These are phyloP conservation scores for Brachylomia viminalis DNA, from an alignment of 2,888 invertebrate species.

Conservation along the genomic window DNA sequence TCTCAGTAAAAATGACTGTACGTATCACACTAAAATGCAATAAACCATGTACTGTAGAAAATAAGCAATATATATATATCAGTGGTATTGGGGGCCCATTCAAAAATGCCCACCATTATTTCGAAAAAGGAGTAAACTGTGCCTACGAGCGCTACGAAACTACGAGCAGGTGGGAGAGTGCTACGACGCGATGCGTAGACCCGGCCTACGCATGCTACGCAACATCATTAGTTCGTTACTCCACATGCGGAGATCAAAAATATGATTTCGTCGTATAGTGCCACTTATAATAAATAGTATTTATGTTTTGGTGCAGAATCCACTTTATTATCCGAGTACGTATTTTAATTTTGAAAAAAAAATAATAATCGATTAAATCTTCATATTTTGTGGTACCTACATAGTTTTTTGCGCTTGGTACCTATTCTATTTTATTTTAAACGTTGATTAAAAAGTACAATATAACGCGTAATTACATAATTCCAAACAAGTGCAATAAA, in stretches of 20 bases:
- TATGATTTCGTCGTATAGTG: neutral
- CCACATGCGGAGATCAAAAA: neutral
- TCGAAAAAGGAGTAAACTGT: neutral
- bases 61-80: neutral
- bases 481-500: neutral
- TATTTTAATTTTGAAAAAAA: neutral
- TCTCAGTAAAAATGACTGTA: too few relatives aligned
- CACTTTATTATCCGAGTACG: neutral
- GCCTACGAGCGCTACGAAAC: slow-evolving; percentile 16
- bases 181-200: slow-evolving; percentile 35
- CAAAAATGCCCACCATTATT: neutral
- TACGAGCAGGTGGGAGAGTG: neutral
- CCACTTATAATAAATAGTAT: neutral
- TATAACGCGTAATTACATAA: neutral
- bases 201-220: slow-evolving; percentile 22
- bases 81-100: neutral
- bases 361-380: neutral
- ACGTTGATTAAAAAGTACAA: neutral
- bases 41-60: neutral
- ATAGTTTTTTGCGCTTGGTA: neutral
- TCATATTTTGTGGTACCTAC: neutral
- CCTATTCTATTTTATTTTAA: neutral
- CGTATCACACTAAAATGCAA: too few relatives aligned
- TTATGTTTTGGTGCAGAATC: neutral
- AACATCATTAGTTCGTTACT: neutral